Base-by-base conservation (phyloP, 2,797 vertebrate genomes). In the Xenentodon cancila region DNA sequence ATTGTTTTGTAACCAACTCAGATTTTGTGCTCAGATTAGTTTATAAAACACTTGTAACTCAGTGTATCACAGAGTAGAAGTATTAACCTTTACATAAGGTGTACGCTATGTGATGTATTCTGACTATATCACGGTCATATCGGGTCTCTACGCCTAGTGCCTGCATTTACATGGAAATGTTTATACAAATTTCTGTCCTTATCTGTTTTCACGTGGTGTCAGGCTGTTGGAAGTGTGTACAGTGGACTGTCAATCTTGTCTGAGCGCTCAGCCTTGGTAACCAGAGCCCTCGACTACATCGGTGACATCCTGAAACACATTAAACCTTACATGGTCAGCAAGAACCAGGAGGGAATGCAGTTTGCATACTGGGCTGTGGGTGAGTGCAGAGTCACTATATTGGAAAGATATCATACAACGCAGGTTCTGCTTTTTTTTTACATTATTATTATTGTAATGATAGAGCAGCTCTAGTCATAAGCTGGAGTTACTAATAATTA, bases 281-380 rank as follows among this genome's bases (percentile, higher is more conserved):
- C 93, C 86, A 95, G 93, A 86, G 91, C 95, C 40, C 91, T 97
- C 80, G 95, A 95, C 73, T 99, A 96, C 79, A 89, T 96, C 15
- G 97, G 97, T 62, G 97, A 99, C 81, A 85, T 99, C 63, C 77
- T 99, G 75, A 99, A 97, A 81, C 94, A 97, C 4, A 94, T 98
- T 51, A 99, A 98, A 86, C 97, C 96, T 2, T 96, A 96, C 55
- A 86, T 98, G 73, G 89, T 94, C 56, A 95, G 86, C 75, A 97
- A 95, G 86, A 94, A 91, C 74, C 94, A 90, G 27, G 95, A 96
- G 85, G 96, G 96, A 16, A 85, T 99, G 40, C 95, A 96, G 50
- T 88, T 97, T 71, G 90, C 93, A 11, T 99, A 98, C 21, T 90
- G 92, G 88, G 93, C 92, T 34, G 91, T 96, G 51, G 97, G 98